Base-by-base conservation (phyloP, 1,140 invertebrate genomes). In the Panagrolaimus sp. region DNA sequence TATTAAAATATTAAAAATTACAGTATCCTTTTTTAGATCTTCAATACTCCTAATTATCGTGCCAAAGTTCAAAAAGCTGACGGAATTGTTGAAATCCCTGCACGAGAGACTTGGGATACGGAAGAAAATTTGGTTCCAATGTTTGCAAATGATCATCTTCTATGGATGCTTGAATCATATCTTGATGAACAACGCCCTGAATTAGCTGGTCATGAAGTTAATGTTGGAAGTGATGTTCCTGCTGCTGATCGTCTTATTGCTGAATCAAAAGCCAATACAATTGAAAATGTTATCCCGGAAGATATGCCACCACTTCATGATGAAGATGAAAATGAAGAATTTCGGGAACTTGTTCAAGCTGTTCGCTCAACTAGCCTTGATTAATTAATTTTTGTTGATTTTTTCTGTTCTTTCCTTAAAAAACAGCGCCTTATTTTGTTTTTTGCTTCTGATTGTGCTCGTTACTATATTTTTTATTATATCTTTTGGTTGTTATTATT, bases 141-240 rank as follows among this genome's bases (percentile, higher is more conserved):
- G 31, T 74, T 74, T 65, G 73, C 71, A 25, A 79, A 81, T 61
- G 79, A 81, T 62, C 79, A 81, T 71, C 70, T 81, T 11, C 69
- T 81, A 11, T 81, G 79, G 79, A 82, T 83, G 78, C 69, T 83
- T 14, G 79, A 81, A 66, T 80, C 77, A 25, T 69, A 66, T 62
- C 67, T 79, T 38, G 76, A 81, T 13, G 65, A 68, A 63, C 78
- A 57, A n/a, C 16, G 23, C 42, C 14, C 51, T 9, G 46, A 79
- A 51, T 46, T 27, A 43, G 51, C 42, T 57, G 45, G 31, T 23
- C n/a, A 27, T 43, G 45, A 63, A n/a, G 51, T 9, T 38, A 44
- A 20, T 14, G 46, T 44, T 43, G 45, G 53, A n/a, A 45, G 4
- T 38, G 53, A 20, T 14, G 46, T 44, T 13, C 42, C 25, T 9